A percentile compares a stretch with the other conserved stretches of the same genome.
Conservation (phyloP, 2,797 vertebrate genomes). For the Aldrovandia affinis region DNA sequence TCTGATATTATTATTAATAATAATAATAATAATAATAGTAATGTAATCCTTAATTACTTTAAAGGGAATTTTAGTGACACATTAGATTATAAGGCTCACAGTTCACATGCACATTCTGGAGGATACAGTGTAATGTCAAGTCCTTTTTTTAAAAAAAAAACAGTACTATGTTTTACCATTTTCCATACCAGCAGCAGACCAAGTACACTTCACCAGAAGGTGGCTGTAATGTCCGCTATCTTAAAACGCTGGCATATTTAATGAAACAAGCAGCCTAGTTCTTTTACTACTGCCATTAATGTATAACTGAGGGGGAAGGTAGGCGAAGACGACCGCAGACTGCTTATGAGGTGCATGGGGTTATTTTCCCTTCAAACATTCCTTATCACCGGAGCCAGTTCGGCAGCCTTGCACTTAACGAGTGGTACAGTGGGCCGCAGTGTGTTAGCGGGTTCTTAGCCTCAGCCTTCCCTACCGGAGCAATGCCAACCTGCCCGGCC, state of each 20-base stretch:
- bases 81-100: no score
- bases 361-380: not conserved
- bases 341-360: conserved; percentile 20
- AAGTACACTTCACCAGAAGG: not conserved
- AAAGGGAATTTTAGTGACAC: no score
- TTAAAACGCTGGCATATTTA: not conserved
- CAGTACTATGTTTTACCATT: no score
- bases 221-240: not conserved
- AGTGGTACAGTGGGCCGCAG: not conserved
- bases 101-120: no score
- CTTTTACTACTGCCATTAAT: not conserved
- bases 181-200: not conserved
- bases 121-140: no score
- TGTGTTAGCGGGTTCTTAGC: not conserved
- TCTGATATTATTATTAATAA: no score
- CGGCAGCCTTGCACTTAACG: conserved; percentile 9
- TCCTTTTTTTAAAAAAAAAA: no score
- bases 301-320: conserved; percentile 12
- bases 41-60: no score
- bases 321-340: conserved; percentile 7
- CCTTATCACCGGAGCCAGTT: conserved; percentile 15
- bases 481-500: not conserved
- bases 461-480: not conserved
- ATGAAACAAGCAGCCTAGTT: conserved; percentile 13
- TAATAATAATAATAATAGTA: no score